Base-by-base conservation (phyloP, 2,888 invertebrate genomes). In the Trichopria drosophilae region DNA sequence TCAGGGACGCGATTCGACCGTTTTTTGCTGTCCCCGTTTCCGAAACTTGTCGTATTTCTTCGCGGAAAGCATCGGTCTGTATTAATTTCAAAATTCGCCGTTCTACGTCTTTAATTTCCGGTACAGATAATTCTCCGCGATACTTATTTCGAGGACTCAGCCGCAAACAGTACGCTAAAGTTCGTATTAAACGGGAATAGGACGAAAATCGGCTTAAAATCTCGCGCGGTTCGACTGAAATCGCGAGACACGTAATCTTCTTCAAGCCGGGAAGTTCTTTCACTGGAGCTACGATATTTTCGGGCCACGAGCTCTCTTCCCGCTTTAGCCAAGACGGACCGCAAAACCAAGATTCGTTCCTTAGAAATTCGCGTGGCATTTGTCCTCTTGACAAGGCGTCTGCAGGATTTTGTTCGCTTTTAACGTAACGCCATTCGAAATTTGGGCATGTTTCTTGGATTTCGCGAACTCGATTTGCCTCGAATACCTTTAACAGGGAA, bases 341-440 rank as follows among this genome's bases (percentile, higher is more conserved):
- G 5, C 23, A 1, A 5, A 39, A 36, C 58, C 55, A 61, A 2
- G 37, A 19, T 1, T 16, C 10, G 19, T 55, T 55, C 19, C 34
- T n/a, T 1, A 37, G 4, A 10, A 62, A 52, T 7, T 49, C 49
- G 1, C 23, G 7, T 0, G 59, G 52, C 5, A 37, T 24, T 39
- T 54, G 41, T 6, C 52, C 57, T 34, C 58, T 29, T 3, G 57
- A 60, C 1, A 55, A 35, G 0, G 53, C 28, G 35, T 61, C 58
- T 2, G 59, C 62, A n/a, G 58, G 60, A 24, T 63, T 63, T 6
- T 59, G 46, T 1, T 28, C 41, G 1, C 56, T 35, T 1, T 43
- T 35, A 1, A 60, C 51, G 22, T 59, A 52, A 28, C 52, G 40
- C 63, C 59, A 59, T 4, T 41, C n/a, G n/a, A n/a, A n/a, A 12